Conservation (phyloP, 2,888 invertebrate genomes). For the Leptodirus hochenwartii region DNA sequence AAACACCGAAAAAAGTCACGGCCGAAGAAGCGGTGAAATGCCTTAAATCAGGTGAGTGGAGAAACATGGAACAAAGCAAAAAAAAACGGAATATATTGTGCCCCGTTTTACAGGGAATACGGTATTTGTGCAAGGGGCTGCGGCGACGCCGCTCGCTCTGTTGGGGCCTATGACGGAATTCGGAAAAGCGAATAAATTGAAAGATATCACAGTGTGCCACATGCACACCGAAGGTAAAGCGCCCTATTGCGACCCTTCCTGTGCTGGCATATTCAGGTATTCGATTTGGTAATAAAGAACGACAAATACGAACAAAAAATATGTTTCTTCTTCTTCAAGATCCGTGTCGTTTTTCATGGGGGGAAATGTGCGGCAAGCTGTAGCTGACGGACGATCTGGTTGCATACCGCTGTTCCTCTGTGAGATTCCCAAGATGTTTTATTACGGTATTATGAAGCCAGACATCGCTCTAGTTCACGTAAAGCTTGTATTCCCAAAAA, state of each 20-base stretch:
- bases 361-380: constrained; percentile 33
- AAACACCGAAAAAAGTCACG: constrained; percentile 50
- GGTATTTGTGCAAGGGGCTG: constrained; percentile 41
- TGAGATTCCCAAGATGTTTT: constrained; percentile 40
- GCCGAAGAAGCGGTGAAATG: constrained; percentile 63
- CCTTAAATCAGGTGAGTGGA: constrained; percentile 59
- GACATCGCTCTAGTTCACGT: constrained; percentile 35
- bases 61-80: too few relatives aligned
- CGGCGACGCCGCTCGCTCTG: constrained; percentile 39
- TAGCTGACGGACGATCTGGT: constrained; percentile 37
- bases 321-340: too few relatives aligned
- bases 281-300: too few relatives aligned
- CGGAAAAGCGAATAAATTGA: constrained; percentile 30
- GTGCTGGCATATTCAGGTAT: constrained; percentile 35
- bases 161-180: constrained; percentile 35
- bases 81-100: too few relatives aligned
- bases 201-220: constrained; percentile 34
- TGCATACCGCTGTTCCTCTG: constrained; percentile 39
- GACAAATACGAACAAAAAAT: too few relatives aligned
- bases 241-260: constrained; percentile 33
- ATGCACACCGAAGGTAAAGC: constrained; percentile 39
- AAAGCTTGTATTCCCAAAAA: too few relatives aligned
- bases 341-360: constrained; percentile 40
- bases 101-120: background rate
- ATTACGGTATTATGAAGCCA: constrained; percentile 31